Conservation (phyloP, 1,140 invertebrate genomes). For the Chymomyza costata region DNA sequence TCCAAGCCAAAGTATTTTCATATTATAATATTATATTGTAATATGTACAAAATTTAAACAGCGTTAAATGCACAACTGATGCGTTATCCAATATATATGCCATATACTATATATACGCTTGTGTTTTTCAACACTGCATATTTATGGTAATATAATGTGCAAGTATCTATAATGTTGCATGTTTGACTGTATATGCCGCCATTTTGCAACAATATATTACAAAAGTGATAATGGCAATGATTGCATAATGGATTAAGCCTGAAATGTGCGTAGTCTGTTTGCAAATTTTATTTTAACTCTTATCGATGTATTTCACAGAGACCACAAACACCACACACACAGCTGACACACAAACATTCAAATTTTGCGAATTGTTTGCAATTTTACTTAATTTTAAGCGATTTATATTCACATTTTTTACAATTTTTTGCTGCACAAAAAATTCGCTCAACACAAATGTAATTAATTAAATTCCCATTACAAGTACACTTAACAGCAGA, state of each 20-base stretch:
- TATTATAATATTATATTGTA: too few relatives aligned
- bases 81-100: too few relatives aligned
- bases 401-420: too few relatives aligned
- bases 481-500: too few relatives aligned
- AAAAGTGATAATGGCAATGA: constrained; percentile 58
- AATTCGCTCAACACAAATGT: too few relatives aligned
- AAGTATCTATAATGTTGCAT: not conserved
- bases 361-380: constrained; percentile 47
- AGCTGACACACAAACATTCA: constrained; percentile 9
- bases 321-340: constrained; percentile 29
- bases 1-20: too few relatives aligned
- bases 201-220: constrained; percentile 50
- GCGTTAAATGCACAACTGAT: too few relatives aligned
- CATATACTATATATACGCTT: too few relatives aligned
- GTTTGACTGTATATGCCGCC: constrained; percentile 3
- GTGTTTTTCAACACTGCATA: too few relatives aligned
- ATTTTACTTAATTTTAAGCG: constrained; percentile 55
- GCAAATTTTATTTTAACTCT: constrained; percentile 48
- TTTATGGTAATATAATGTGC: not conserved
- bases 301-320: constrained; percentile 49
- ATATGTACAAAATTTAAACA: too few relatives aligned
- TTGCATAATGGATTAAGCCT: constrained; percentile 61
- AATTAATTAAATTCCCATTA: too few relatives aligned
- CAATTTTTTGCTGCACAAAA: too few relatives aligned
- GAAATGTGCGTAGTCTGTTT: not conserved